phyloP scores from a whole-genome alignment of 1,140 invertebrate genomes.

The Brachionus calyciflorus region DNA sequence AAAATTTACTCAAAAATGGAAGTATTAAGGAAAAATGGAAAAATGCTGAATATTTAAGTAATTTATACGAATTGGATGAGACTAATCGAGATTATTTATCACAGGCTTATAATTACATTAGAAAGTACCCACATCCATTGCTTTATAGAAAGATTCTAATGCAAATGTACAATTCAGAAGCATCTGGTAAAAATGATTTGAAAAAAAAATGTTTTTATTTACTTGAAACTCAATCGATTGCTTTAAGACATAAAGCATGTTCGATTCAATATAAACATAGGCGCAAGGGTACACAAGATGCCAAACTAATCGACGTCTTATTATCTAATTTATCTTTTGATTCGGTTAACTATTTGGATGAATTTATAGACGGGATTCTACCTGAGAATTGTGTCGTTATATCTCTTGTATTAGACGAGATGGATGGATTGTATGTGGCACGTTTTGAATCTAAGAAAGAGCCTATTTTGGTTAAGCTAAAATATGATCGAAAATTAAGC shows the following conservation, averaged over 20 bases:
- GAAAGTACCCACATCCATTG: slow-evolving; percentile 15
- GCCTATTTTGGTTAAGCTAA: slow-evolving; percentile 12
- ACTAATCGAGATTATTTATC: not conserved
- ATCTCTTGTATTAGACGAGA: not conserved
- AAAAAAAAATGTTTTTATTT: slow-evolving; percentile 36
- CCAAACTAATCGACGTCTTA: not conserved
- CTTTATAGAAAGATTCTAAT: slow-evolving; percentile 21
- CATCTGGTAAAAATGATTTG: slow-evolving; percentile 5
- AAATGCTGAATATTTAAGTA: not conserved
- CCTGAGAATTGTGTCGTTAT: slow-evolving; percentile 28
- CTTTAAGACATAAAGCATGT: slow-evolving; percentile 36
- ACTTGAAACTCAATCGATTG: slow-evolving; percentile 41
- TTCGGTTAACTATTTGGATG: not conserved
- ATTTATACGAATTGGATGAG: slow-evolving; percentile 1
- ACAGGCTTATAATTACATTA: slow-evolving; percentile 8
- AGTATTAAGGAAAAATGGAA: slow-evolving; percentile 31
- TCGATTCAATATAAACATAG: slow-evolving; percentile 41
- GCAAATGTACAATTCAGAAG: slow-evolving; percentile 13
- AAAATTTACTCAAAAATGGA: not conserved
- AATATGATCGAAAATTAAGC: slow-evolving; percentile 21
- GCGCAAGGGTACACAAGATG: slow-evolving; percentile 24
- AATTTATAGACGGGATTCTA: slow-evolving; percentile 18
- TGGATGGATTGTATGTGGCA: slow-evolving; percentile 12
- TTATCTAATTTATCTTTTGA: slow-evolving; percentile 29
- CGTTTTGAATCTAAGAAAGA: not conserved